These are phyloP conservation scores for Noctua comes DNA, from an alignment of 2,888 invertebrate species.

Conservation along the genomic window DNA sequence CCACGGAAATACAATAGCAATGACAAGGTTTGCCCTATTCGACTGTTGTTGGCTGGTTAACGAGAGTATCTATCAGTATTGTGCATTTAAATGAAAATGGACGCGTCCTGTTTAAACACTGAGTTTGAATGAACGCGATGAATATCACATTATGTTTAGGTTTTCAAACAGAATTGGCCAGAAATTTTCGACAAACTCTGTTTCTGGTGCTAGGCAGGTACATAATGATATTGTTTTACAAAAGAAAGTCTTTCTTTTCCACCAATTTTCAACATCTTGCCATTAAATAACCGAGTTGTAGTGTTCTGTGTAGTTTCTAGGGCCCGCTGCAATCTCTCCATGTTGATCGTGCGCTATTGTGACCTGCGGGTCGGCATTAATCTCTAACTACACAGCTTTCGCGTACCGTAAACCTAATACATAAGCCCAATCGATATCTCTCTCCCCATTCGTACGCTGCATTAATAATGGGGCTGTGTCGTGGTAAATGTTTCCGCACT, in stretches of 20 bases:
- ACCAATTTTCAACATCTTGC: not conserved
- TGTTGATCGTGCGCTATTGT: slow-evolving; percentile 70
- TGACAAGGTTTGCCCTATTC: slow-evolving; percentile 50
- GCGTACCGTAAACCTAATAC: slow-evolving; percentile 67
- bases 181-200: no score
- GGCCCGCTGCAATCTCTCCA: slow-evolving; percentile 69
- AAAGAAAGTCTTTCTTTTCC: not conserved
- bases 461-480: slow-evolving; percentile 36
- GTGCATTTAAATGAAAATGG: slow-evolving; percentile 33
- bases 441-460: slow-evolving; percentile 45
- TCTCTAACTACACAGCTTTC: slow-evolving; percentile 72
- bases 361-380: slow-evolving; percentile 73
- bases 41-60: slow-evolving; percentile 15
- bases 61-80: slow-evolving; percentile 21
- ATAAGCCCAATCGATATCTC: slow-evolving; percentile 56
- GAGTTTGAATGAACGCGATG: not conserved
- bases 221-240: not conserved
- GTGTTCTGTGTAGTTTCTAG: slow-evolving; percentile 65
- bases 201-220: not conserved
- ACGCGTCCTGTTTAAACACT: not conserved
- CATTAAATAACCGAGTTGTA: slow-evolving; percentile 48
- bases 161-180: not conserved
- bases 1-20: slow-evolving; percentile 48
- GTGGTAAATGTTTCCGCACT: slow-evolving; percentile 34
- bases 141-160: not conserved